Conservation (phyloP, 2,113 vertebrate genomes). For the Lutjanus erythropterus region DNA sequence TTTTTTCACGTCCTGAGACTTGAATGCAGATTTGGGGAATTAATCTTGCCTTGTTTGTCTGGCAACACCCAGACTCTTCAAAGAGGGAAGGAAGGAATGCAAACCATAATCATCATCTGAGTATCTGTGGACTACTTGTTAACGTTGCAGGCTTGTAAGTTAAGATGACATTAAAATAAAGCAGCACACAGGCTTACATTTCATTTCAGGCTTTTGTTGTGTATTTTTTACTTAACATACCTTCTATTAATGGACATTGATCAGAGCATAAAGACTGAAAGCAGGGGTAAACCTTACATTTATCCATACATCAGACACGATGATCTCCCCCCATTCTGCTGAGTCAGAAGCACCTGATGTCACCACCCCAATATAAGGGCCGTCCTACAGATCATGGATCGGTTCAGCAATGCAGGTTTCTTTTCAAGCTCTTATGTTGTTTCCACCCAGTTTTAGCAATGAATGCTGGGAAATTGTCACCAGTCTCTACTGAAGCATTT, state of each 20-base stretch:
- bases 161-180: not conserved
- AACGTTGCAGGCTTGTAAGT: not conserved
- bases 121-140: not conserved
- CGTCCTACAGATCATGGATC: too few species aligned
- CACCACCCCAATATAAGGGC: too few species aligned
- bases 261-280: not conserved
- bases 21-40: slow-evolving; percentile 57
- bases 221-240: not conserved
- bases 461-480: too few species aligned
- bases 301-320: too few species aligned
- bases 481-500: too few species aligned
- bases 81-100: slow-evolving; percentile 4
- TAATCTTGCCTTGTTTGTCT: slow-evolving; percentile 65
- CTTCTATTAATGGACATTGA: not conserved
- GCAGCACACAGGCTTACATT: not conserved
- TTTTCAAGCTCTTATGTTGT: too few species aligned
- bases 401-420: too few species aligned
- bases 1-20: slow-evolving; percentile 31
- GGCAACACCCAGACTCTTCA: slow-evolving; percentile 40
- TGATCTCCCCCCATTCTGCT: too few species aligned
- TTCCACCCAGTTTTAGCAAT: too few species aligned
- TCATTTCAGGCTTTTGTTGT: not conserved
- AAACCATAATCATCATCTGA: slow-evolving; percentile 15
- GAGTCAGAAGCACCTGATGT: too few species aligned
- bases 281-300: not conserved